phyloP scores from a whole-genome alignment of 53 echinoderm and acorn worm species.

The Antedon mediterranea region DNA sequence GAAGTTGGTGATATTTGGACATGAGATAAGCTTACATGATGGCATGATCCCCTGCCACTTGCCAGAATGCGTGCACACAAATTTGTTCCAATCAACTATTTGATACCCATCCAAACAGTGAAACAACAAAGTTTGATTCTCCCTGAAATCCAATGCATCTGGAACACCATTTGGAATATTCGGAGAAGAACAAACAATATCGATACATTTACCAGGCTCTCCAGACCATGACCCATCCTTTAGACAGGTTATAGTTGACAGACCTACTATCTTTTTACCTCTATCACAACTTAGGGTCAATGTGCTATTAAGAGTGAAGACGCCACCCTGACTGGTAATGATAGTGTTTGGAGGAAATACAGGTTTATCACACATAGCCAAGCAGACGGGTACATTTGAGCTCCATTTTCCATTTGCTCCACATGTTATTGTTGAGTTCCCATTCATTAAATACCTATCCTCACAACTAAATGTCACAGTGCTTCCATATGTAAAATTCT shows the following conservation, averaged over 20 bases:
- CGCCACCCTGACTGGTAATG: not conserved
- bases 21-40: not conserved
- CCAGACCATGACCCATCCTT: not conserved
- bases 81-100: not conserved
- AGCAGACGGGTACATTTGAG: slow-evolving; percentile 29
- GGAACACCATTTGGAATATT: not conserved
- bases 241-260: slow-evolving; percentile 17
- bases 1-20: not conserved
- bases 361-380: not conserved
- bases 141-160: not conserved
- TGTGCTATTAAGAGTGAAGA: slow-evolving; percentile 33
- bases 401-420: slow-evolving; percentile 58
- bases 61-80: not conserved
- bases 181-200: not conserved
- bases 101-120: not conserved
- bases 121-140: not conserved
- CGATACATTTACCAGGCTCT: not conserved
- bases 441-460: slow-evolving; percentile 40
- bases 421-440: slow-evolving; percentile 39
- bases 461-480: slow-evolving; percentile 35
- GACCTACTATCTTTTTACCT: slow-evolving; percentile 26
- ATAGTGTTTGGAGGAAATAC: not conserved
- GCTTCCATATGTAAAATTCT: slow-evolving; percentile 18
- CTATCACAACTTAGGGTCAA: slow-evolving; percentile 28
- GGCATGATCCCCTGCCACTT: not conserved